Conservation (phyloP, 1,140 invertebrate species). For the Drosophila kikkawai region DNA sequence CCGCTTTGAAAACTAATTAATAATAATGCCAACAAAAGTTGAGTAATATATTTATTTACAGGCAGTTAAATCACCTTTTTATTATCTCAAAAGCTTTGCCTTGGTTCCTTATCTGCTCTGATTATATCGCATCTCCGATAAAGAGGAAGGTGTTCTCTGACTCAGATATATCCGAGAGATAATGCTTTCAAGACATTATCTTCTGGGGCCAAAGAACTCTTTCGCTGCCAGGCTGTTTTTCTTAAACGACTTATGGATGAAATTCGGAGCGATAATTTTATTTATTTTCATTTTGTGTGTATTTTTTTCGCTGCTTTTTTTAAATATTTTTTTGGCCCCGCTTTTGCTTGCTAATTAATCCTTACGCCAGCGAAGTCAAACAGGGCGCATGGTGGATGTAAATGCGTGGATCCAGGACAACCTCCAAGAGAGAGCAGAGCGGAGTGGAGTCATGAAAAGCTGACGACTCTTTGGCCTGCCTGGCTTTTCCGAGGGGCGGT, state of each 20-base stretch:
- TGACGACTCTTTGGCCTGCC: slow-evolving; percentile 62
- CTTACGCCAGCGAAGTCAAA: slow-evolving; percentile 77
- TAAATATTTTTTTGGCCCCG: slow-evolving; percentile 25
- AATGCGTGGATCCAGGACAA: slow-evolving; percentile 27
- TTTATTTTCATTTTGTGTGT: slow-evolving; percentile 39
- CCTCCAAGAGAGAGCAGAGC: slow-evolving; percentile 36
- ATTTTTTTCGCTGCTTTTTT: slow-evolving; percentile 10
- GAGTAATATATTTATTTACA: slow-evolving; percentile 11
- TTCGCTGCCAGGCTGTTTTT: slow-evolving; percentile 41
- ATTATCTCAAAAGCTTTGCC: slow-evolving; percentile 1
- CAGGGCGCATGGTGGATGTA: slow-evolving; percentile 27
- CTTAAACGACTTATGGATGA: slow-evolving; percentile 72
- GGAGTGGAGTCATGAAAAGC: slow-evolving; percentile 38
- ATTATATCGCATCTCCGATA: slow-evolving; percentile 21
- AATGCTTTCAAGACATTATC: slow-evolving; percentile 1
- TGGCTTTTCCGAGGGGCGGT: slow-evolving; percentile 41
- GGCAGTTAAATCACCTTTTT: not conserved
- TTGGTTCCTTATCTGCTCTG: slow-evolving; percentile 6
- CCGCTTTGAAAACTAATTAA: not conserved
- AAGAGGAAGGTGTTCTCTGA: slow-evolving; percentile 12
- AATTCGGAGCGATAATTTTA: slow-evolving; percentile 75
- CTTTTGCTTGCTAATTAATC: slow-evolving; percentile 82
- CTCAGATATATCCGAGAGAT: slow-evolving; percentile 10
- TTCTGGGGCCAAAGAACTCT: slow-evolving; percentile 53
- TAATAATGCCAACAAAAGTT: not conserved